Base-by-base conservation (phyloP, 1,140 invertebrate species). In the Drosophila gunungcola region DNA sequence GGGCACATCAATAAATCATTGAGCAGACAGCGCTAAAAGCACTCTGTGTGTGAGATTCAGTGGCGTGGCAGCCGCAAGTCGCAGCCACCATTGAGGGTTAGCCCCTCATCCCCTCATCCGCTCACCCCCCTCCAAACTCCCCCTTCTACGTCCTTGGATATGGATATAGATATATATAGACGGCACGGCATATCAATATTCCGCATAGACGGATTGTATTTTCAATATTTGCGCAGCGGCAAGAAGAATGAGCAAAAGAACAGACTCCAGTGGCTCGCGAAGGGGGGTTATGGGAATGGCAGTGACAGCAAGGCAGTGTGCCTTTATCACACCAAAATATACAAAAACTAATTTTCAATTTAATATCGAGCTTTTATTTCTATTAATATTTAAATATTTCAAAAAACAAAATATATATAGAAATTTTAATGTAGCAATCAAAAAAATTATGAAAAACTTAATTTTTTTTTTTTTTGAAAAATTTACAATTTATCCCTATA, bases 161-260 rank as follows among this genome's bases (percentile, higher is more conserved):
- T 62, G 38, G 38, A 64, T 69, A 78, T 74, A 43, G 56, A 63
- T 68, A 60, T 64, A 78, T 68, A 78, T 77, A 77, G 73, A 77
- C 73, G 73, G 55, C 48, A 75, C 68, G 68, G 78, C 80, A 89
- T 88, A 89, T 88, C 85, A 88, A 88, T 88, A 88, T 78, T 88
- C 84, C 79, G 83, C 76, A 89, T 88, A 86, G 83, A 88, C 83
- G 76, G 83, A 86, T 86, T 86, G 84, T 89, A 88, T 86, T 89
- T 89, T 89, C 84, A 88, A 88, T 88, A 88, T 88, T 88, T 89
- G 85, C 84, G 84, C 84, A 83, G 76, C 70, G 84, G 70, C 78
- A 73, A 70, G 67, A 70, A 70, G 67, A 70, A 69, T 70, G 51
- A 69, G 64, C 34, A 39, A 42, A 41, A 69, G 64, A 56, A 57